Conservation (phyloP, 2,113 vertebrate genomes). For the Ceuthmochares aereus region DNA sequence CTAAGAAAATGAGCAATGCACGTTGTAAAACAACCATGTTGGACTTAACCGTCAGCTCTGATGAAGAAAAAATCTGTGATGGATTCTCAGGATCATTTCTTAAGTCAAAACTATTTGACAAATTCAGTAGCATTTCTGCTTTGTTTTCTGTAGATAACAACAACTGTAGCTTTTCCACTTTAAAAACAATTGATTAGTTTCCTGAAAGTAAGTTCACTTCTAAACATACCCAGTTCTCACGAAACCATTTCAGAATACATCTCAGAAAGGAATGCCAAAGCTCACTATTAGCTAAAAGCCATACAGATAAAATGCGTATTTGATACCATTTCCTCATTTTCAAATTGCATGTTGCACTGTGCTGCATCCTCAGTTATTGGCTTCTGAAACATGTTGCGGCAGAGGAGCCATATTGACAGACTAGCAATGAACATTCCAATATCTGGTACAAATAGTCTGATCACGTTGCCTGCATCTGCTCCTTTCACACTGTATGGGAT, state of each 20-base stretch:
- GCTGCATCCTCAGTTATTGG: constrained; percentile 85
- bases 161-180: background rate
- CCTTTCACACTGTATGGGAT: constrained; percentile 85
- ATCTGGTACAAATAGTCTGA: constrained; percentile 94
- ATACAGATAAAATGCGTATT: background rate
- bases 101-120: background rate
- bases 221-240: background rate
- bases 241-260: background rate
- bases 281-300: background rate
- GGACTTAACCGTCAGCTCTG: background rate
- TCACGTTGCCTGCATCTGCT: constrained; percentile 93
- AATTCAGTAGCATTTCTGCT: background rate
- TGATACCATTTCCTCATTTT: constrained; percentile 91
- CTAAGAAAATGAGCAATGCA: background rate
- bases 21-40: background rate
- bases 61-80: background rate
- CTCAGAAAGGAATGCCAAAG: background rate
- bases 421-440: constrained; percentile 94
- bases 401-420: constrained; percentile 91
- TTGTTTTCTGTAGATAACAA: background rate
- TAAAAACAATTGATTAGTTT: background rate
- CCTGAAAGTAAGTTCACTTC: background rate
- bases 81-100: background rate
- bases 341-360: constrained; percentile 89
- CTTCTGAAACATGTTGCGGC: constrained; percentile 90